Conservation (phyloP, 2,113 vertebrate species). For the Dromaius novaehollandiae region DNA sequence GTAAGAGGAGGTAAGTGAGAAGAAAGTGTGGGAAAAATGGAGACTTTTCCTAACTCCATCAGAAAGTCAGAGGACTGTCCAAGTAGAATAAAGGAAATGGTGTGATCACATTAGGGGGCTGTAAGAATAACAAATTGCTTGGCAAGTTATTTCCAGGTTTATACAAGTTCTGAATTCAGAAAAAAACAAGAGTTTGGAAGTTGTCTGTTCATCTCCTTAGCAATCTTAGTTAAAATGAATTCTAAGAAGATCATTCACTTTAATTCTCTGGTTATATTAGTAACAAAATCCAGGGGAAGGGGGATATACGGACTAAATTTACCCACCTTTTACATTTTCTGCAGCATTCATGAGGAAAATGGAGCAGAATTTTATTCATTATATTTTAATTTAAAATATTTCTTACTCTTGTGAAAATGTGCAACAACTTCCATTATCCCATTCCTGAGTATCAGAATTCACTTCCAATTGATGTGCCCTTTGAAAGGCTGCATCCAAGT, state of each 20-base stretch:
- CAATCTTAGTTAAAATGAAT: background rate
- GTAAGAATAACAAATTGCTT: background rate
- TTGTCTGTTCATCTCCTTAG: background rate
- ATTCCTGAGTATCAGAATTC: background rate
- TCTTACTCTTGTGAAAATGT: background rate
- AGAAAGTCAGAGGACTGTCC: background rate
- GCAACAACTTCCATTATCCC: background rate
- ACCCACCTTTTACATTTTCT: background rate
- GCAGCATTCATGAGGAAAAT: background rate
- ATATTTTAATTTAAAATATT: background rate
- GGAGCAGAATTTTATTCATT: background rate
- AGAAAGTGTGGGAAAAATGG: background rate
- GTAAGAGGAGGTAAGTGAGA: too few species aligned
- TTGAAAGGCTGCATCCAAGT: background rate
- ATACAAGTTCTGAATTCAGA: background rate
- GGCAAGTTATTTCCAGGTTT: background rate
- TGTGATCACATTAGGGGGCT: background rate
- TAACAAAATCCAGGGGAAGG: background rate
- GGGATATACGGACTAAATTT: background rate
- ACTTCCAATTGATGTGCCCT: background rate
- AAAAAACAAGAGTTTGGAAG: background rate
- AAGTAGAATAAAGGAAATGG: background rate
- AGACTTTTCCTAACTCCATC: background rate
- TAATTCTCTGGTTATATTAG: background rate
- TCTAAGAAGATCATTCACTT: background rate